Evolutionary conservation across 2,888 invertebrate genomes (phyloP).

Genomic region (Ferdinandea cuprea): DNA sequence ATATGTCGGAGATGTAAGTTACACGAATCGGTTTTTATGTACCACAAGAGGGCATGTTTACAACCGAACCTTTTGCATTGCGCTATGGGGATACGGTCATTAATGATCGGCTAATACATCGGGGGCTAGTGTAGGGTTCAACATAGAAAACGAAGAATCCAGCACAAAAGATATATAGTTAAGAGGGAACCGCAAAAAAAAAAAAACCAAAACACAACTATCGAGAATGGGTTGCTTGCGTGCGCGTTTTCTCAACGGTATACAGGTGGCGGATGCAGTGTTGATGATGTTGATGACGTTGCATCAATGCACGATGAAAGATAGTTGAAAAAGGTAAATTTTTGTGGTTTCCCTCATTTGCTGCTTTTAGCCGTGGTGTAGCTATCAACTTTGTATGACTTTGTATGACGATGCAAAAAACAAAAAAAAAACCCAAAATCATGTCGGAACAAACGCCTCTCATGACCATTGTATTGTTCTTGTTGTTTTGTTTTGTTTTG

Average conservation of each 20-base stretch:
- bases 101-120: constrained; percentile 27
- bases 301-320: constrained; percentile 61
- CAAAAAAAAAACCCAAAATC: background rate
- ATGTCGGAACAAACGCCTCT: constrained; percentile 49
- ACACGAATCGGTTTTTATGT: constrained; percentile 60
- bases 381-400: constrained; percentile 60
- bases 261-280: constrained; percentile 59
- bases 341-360: constrained; percentile 54
- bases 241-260: constrained; percentile 5
- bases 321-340: constrained; percentile 48
- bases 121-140: constrained; percentile 36
- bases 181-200: constrained; percentile 9
- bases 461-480: constrained; percentile 43
- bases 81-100: constrained; percentile 53
- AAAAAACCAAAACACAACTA: constrained; percentile 41
- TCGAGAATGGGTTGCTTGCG: constrained; percentile 52
- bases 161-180: background rate
- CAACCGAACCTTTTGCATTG: constrained; percentile 26
- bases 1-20: constrained; percentile 68
- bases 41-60: constrained; percentile 50
- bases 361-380: constrained; percentile 3
- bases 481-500: constrained; percentile 40
- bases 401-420: constrained; percentile 70
- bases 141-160: constrained; percentile 9
- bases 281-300: constrained; percentile 64